Conservation (phyloP, 2,113 vertebrate species). For the Orientallactaga bullata region DNA sequence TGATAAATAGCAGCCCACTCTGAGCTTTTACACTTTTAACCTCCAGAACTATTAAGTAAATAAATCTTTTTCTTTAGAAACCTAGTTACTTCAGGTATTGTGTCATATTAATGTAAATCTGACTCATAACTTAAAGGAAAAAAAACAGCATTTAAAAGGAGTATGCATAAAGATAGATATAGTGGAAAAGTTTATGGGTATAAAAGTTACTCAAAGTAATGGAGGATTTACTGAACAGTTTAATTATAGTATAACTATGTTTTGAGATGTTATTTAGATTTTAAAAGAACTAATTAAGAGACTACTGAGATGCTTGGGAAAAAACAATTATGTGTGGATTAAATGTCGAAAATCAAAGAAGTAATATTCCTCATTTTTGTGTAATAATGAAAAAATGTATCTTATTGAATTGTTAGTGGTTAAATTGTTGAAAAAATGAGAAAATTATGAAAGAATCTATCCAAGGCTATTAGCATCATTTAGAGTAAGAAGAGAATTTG, state of each 20-base stretch:
- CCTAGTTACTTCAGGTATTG: neutral
- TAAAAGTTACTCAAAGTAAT: neutral
- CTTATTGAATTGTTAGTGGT: neutral
- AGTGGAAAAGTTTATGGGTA: neutral
- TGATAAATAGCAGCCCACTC: neutral
- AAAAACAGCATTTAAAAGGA: neutral
- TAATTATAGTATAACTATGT: neutral
- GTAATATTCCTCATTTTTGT: neutral
- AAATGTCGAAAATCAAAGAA: neutral
- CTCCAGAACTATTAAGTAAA: neutral
- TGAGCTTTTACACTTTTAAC: neutral
- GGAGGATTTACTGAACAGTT: neutral
- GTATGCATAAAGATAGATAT: neutral
- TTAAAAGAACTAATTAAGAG: neutral
- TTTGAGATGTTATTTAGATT: constrained; percentile 13
- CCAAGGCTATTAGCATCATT: neutral
- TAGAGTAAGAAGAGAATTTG: neutral
- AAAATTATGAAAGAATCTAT: neutral
- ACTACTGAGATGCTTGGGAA: neutral
- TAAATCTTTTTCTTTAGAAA: neutral
- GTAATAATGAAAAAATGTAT: neutral
- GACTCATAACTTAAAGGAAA: neutral
- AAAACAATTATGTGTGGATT: neutral
- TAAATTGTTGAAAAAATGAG: neutral
- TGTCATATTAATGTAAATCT: neutral